Evolutionary conservation across 2,888 invertebrate species (phyloP).

Genomic region (Schizaphis graminum): DNA sequence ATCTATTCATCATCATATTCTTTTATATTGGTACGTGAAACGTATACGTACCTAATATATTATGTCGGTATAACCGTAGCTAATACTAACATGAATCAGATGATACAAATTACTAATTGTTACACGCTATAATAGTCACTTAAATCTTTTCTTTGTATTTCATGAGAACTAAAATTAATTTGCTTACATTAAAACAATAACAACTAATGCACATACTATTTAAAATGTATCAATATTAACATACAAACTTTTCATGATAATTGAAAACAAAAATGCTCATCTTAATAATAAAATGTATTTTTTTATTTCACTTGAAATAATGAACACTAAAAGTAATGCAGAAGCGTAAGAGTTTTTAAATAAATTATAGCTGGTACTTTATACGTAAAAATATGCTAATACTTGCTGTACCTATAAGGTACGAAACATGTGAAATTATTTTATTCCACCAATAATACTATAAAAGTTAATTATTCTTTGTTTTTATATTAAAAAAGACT

Average conservation of each 20-base stretch:
- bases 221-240: background rate
- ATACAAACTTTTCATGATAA: background rate
- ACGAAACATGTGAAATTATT: background rate
- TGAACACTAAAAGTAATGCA: background rate
- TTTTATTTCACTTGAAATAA: background rate
- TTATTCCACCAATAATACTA: background rate
- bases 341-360: background rate
- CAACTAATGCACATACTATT: background rate
- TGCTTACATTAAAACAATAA: slow-evolving; percentile 5
- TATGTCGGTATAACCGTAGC: background rate
- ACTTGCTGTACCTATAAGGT: background rate
- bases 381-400: background rate
- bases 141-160: slow-evolving; percentile 3
- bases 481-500: background rate
- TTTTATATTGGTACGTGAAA: slow-evolving; percentile 51
- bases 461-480: background rate
- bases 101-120: slow-evolving; percentile 37
- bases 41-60: background rate
- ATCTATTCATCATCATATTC: slow-evolving; percentile 44
- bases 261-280: background rate
- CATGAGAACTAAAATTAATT: slow-evolving; percentile 38
- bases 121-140: background rate
- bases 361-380: background rate
- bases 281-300: background rate
- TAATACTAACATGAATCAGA: slow-evolving; percentile 3